These are phyloP conservation scores for Tachina grossa DNA, from an alignment of 2,888 invertebrate species.

Conservation along the genomic window DNA sequence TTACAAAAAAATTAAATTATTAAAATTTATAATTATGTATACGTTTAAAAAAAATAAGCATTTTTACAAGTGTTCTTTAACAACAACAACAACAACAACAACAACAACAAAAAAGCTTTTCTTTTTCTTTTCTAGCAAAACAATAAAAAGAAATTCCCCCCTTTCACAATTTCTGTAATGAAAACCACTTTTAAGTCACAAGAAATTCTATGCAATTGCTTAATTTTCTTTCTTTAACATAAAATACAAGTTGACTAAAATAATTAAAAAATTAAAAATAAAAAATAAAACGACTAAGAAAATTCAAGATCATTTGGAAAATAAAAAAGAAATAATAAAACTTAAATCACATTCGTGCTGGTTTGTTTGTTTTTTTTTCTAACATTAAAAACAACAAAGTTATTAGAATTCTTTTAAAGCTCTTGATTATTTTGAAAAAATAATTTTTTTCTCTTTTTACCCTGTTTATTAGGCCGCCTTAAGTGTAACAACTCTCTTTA, in stretches of 20 bases:
- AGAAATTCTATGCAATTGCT: constrained; percentile 68
- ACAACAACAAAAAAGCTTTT: constrained; percentile 57
- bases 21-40: constrained; percentile 34
- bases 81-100: constrained; percentile 1
- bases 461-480: constrained; percentile 53
- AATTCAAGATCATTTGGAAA: constrained; percentile 82
- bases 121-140: constrained; percentile 30
- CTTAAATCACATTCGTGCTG: constrained; percentile 74
- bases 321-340: constrained; percentile 67
- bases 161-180: constrained; percentile 9
- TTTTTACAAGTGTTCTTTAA: constrained; percentile 34
- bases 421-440: constrained; percentile 20
- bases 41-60: constrained; percentile 51
- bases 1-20: constrained; percentile 57
- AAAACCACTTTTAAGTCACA: constrained; percentile 63
- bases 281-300: constrained; percentile 80
- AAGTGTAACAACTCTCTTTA: constrained; percentile 57
- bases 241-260: constrained; percentile 70
- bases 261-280: constrained; percentile 76
- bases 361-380: neutral
- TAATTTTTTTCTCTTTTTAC: constrained; percentile 17
- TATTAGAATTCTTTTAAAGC: constrained; percentile 24
- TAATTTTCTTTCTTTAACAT: constrained; percentile 59
- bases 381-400: constrained; percentile 54
- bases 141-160: neutral